These are phyloP conservation scores for Notothenia coriiceps DNA, from an alignment of 2,113 vertebrate genomes.

Conservation along the genomic window DNA sequence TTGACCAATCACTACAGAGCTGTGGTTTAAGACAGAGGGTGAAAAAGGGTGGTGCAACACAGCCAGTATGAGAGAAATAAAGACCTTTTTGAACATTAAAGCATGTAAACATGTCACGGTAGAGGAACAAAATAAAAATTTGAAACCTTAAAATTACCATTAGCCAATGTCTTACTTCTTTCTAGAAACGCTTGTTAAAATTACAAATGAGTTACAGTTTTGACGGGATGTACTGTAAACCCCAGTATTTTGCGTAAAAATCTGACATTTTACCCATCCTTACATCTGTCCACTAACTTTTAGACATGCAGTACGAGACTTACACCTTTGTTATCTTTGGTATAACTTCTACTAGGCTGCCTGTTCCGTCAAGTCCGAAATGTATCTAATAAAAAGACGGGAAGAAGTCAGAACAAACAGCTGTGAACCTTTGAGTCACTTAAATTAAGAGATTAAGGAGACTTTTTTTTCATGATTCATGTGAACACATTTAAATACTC, in stretches of 20 bases:
- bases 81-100: too few species aligned
- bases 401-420: neutral
- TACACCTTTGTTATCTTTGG: neutral
- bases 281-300: neutral
- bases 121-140: too few species aligned
- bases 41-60: too few species aligned
- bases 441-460: neutral
- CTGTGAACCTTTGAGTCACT: neutral
- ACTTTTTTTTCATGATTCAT: conserved; percentile 13
- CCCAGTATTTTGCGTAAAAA: neutral
- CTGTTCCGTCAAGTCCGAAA: neutral
- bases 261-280: neutral
- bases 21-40: too few species aligned
- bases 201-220: neutral
- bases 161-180: too few species aligned
- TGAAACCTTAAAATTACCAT: too few species aligned
- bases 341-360: neutral
- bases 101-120: too few species aligned
- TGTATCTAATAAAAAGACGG: neutral
- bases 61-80: too few species aligned
- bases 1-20: too few species aligned
- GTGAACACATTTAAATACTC: conserved; percentile 10
- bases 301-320: neutral
- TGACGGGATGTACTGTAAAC: neutral
- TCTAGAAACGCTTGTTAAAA: neutral